Base-by-base conservation (phyloP, 2,797 vertebrate species). In the Smutsia temminckii region DNA sequence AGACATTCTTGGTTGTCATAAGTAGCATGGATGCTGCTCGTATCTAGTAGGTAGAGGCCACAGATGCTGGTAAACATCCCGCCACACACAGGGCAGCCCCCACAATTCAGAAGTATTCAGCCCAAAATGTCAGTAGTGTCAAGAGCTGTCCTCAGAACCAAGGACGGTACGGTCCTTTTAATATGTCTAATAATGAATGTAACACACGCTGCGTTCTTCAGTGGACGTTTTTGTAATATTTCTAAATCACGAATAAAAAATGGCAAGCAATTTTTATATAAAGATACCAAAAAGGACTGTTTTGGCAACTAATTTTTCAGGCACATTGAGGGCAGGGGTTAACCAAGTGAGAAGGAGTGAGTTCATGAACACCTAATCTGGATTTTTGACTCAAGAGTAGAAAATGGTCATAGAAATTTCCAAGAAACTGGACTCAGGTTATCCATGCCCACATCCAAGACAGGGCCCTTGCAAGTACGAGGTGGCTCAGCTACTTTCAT, bases 291-390 rank as follows among this genome's bases (percentile, higher is more conserved):
- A 64, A 77, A 32, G 49, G 29, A 23, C 37, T 55, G 13, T 91
- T 85, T 66, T 77, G 66, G 55, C 49, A 55, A 66, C 85, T 95
- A 89, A 77, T 85, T 14, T 51, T 96, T 89, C n/a, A 51, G 55
- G 34, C 64, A 20, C 40, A 29, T 79, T 42, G 57, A 84, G 51
- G 74, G 37, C n/a, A 75, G 13, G 40, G 11, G 40, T 75, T 46
- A 86, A 55, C 57, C 16, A 63, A 91, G 40, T 91, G 46, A 61
- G 40, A 88, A 93, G 51, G 23, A 83, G 17, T 37, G 18, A 91
- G 29, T 68, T 94, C 34, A 27, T 91, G 61, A 63, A 93, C 91
- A 80, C 84, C 46, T 87, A 51, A 94, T 83, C 90, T 79, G 42
- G 27, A 12, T 55, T 89, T 97, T 72, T 32, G n/a, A 72, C 42